Conservation (phyloP, 2,888 invertebrate species). For the Leptinotarsa rubiginosa region DNA sequence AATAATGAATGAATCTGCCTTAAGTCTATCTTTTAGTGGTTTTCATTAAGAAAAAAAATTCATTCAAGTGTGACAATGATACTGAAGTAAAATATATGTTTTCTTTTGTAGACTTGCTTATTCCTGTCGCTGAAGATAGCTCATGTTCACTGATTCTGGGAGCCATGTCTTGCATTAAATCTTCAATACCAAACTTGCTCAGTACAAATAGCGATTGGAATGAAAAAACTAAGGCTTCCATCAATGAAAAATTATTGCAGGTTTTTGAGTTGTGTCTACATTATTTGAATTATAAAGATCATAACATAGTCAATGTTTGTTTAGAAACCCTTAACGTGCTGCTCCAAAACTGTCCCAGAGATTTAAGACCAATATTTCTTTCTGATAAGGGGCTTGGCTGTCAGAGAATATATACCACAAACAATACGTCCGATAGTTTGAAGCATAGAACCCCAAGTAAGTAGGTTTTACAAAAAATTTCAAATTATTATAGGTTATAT, state of each 20-base stretch:
- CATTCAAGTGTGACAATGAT: neutral
- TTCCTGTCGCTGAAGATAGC: slow-evolving; percentile 62
- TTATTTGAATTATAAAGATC: slow-evolving; percentile 79
- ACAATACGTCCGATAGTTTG: slow-evolving; percentile 38
- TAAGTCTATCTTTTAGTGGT: no score
- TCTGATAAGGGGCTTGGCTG: slow-evolving; percentile 66
- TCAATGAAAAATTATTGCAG: slow-evolving; percentile 58
- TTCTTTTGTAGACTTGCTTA: slow-evolving; percentile 59
- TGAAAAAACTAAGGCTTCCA: slow-evolving; percentile 27
- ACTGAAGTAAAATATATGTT: neutral
- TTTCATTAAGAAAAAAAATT: no score
- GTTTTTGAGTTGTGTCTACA: slow-evolving; percentile 82
- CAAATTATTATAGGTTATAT: slow-evolving; percentile 5
- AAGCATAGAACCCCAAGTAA: slow-evolving; percentile 68
- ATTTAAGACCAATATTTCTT: slow-evolving; percentile 69
- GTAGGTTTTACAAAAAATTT: slow-evolving; percentile 48
- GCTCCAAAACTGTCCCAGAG: slow-evolving; percentile 69
- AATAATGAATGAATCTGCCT: no score
- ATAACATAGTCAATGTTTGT: slow-evolving; percentile 89
- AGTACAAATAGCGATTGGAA: slow-evolving; percentile 28
- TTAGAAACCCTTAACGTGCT: slow-evolving; percentile 81
- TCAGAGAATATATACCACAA: slow-evolving; percentile 62
- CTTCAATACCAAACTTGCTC: slow-evolving; percentile 72
- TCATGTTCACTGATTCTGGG: slow-evolving; percentile 72
- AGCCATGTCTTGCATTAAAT: slow-evolving; percentile 74